Conservation (phyloP, 2,797 vertebrate species). For the Lagocephalus sceleratus region DNA sequence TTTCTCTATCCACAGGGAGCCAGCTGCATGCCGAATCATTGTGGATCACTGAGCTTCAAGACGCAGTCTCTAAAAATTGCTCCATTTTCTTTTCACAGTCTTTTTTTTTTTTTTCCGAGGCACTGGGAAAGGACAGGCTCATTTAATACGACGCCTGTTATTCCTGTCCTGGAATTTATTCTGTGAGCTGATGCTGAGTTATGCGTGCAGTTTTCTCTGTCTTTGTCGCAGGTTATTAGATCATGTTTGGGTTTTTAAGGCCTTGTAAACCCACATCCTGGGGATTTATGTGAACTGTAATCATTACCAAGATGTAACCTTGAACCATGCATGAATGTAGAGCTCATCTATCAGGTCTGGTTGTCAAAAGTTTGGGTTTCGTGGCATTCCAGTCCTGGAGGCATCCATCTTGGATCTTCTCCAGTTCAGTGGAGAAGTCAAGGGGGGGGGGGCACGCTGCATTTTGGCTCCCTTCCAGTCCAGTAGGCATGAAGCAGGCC, state of each 20-base stretch:
- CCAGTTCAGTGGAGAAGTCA: constrained; percentile 42
- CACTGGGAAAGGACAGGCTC: constrained; percentile 14
- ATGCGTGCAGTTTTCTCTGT: constrained; percentile 34
- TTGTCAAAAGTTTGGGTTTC: constrained; percentile 45
- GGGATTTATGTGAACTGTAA: not conserved
- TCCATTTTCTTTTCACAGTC: constrained; percentile 32
- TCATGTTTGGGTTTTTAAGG: constrained; percentile 14
- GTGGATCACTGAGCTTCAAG: constrained; percentile 73
- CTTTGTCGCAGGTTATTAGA: constrained; percentile 22
- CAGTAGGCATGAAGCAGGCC: constrained; percentile 62
- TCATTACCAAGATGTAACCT: too few relatives aligned
- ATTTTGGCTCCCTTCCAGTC: constrained; percentile 64
- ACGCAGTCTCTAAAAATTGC: constrained; percentile 54
- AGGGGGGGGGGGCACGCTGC: constrained; percentile 11
- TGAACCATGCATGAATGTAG: constrained; percentile 6
- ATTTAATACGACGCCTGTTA: constrained; percentile 31
- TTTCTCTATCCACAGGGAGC: constrained; percentile 50
- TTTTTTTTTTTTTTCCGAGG: constrained; percentile 26
- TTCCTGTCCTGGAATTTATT: constrained; percentile 11
- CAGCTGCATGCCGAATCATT: constrained; percentile 52
- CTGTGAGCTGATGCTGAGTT: constrained; percentile 33
- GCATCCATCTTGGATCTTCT: constrained; percentile 62
- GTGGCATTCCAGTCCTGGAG: constrained; percentile 38
- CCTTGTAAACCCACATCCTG: not conserved
- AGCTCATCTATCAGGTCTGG: constrained; percentile 20